Evolutionary conservation across 1,140 invertebrate species (phyloP).

Genomic region (Solenopsis fugax): DNA sequence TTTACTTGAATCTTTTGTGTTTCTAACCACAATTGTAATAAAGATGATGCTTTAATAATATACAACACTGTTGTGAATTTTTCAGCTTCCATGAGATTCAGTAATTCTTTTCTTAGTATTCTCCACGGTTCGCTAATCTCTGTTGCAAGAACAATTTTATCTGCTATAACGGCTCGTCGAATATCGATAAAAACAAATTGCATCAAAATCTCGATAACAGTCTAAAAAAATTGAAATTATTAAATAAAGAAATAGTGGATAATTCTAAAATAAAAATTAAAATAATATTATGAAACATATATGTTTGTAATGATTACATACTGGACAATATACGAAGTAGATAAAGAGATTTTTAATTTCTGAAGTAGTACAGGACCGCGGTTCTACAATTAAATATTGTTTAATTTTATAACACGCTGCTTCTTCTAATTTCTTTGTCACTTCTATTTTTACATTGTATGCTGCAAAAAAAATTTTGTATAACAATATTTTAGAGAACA

Average conservation of each 20-base stretch:
- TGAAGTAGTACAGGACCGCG: conserved; percentile 66
- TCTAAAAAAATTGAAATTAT: conserved; percentile 70
- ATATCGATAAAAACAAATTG: conserved; percentile 79
- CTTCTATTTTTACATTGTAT: not conserved
- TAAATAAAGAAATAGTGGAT: not conserved
- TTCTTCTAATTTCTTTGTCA: conserved; percentile 58
- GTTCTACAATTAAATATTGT: conserved; percentile 75
- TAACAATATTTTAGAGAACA: not conserved
- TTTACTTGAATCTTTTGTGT: conserved; percentile 67
- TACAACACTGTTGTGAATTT: conserved; percentile 72
- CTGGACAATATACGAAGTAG: conserved; percentile 78
- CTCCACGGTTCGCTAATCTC: conserved; percentile 78
- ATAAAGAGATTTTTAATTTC: conserved; percentile 73
- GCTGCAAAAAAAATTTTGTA: conserved; percentile 44
- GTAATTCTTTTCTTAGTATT: conserved; percentile 71
- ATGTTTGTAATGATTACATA: conserved; percentile 62
- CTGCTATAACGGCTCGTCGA: conserved; percentile 20
- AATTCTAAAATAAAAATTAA: conserved; percentile 25
- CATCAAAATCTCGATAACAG: conserved; percentile 79
- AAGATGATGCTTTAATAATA: conserved; percentile 75
- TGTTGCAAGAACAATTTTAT: conserved; percentile 5
- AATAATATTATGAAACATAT: conserved; percentile 19
- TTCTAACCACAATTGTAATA: conserved; percentile 76
- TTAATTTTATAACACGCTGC: conserved; percentile 78
- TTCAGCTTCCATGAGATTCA: conserved; percentile 56